phyloP scores from a whole-genome alignment of 2,797 vertebrate genomes.

The Passerculus sandwichensis region DNA sequence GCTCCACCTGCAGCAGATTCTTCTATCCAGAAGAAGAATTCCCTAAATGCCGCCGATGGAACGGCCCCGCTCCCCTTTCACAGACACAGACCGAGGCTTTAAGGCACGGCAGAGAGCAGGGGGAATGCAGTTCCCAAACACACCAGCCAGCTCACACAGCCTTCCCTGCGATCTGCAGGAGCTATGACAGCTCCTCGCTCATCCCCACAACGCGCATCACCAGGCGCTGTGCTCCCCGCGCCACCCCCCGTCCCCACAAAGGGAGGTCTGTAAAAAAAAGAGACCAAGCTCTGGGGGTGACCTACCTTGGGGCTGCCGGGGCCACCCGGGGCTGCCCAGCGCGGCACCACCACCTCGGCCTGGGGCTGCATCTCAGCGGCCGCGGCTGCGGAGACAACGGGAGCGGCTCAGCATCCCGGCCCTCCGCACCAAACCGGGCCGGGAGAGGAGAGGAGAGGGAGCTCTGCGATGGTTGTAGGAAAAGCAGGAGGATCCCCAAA shows the following conservation, averaged over 20 bases:
- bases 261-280: rapidly evolving
- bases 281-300: not conserved
- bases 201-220: rapidly evolving
- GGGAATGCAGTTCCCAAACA: rapidly evolving
- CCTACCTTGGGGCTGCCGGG: conserved; percentile 12
- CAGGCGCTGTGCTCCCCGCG: not conserved
- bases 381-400: not conserved
- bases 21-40: no score
- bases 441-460: not conserved
- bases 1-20: not conserved
- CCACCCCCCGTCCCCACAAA: not conserved
- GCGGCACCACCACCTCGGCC: conserved; percentile 35
- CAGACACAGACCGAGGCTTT: rapidly evolving
- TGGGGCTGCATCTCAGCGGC: not conserved
- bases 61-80: rapidly evolving
- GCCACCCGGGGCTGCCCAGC: not conserved
- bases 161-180: not conserved
- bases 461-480: not conserved
- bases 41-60: rapidly evolving
- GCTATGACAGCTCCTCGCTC: not conserved
- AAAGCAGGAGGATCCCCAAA: not conserved
- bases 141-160: not conserved
- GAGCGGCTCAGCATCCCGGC: not conserved
- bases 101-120: rapidly evolving
- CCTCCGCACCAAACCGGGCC: not conserved